Conservation (phyloP, 2,113 vertebrate species). For the Tringa solitaria region DNA sequence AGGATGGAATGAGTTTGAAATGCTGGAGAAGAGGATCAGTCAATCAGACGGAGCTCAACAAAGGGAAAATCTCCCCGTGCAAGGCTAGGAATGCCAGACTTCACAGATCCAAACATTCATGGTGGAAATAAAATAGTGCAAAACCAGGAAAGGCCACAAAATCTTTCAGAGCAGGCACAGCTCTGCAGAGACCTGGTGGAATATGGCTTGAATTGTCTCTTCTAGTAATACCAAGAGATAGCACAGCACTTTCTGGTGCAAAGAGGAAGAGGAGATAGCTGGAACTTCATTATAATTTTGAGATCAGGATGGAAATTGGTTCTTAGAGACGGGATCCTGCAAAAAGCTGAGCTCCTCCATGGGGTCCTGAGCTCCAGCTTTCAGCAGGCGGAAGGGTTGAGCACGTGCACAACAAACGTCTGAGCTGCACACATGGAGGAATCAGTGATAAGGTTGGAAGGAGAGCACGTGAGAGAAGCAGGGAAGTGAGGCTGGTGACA, state of each 20-base stretch:
- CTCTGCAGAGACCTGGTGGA: background rate
- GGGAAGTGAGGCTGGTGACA: background rate
- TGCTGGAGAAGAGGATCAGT: background rate
- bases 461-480: background rate
- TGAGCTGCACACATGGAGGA: background rate
- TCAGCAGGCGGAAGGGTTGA: background rate
- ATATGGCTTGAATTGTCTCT: background rate
- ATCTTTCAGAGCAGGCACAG: background rate
- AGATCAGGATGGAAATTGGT: background rate
- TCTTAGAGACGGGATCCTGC: background rate
- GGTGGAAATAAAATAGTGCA: background rate
- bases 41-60: background rate
- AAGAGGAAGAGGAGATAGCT: background rate
- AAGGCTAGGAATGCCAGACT: background rate
- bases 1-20: background rate
- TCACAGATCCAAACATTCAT: background rate
- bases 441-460: background rate
- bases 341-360: background rate
- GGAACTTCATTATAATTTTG: background rate
- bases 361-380: background rate
- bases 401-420: accelerated
- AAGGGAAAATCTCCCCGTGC: background rate
- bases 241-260: background rate
- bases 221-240: background rate
- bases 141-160: background rate